phyloP scores from a whole-genome alignment of 2,888 invertebrate genomes.

The Platerodrilus igneus region DNA sequence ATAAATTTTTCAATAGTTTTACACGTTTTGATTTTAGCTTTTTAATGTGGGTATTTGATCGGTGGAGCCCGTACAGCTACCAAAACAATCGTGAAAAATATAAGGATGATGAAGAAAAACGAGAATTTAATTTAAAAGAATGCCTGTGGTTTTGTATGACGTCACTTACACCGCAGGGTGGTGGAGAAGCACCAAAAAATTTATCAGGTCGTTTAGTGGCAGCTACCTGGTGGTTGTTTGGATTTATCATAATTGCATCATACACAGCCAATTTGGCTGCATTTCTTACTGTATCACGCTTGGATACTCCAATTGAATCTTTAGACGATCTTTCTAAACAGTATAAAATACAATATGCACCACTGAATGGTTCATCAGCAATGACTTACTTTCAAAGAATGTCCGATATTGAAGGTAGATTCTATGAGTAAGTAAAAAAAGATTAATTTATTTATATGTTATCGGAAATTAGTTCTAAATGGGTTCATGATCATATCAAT shows the following conservation, averaged over 20 bases:
- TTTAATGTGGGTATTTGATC: slow-evolving; percentile 94
- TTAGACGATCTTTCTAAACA: slow-evolving; percentile 87
- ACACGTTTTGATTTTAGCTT: slow-evolving; percentile 59
- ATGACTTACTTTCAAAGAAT: slow-evolving; percentile 94
- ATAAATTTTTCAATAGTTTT: neutral
- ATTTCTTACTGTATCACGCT: slow-evolving; percentile 87
- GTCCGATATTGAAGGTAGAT: slow-evolving; percentile 90
- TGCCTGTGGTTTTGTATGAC: slow-evolving; percentile 99
- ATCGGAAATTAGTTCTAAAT: neutral
- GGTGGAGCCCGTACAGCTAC: slow-evolving; percentile 95
- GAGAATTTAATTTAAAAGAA: slow-evolving; percentile 92
- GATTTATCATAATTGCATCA: slow-evolving; percentile 97
- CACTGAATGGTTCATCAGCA: slow-evolving; percentile 79
- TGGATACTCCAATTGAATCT: slow-evolving; percentile 89
- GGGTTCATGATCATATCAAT: too few species aligned
- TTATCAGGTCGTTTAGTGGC: slow-evolving; percentile 91
- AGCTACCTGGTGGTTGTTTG: slow-evolving; percentile 99
- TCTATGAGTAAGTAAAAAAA: slow-evolving; percentile 92
- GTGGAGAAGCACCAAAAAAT: slow-evolving; percentile 94
- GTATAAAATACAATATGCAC: slow-evolving; percentile 94
- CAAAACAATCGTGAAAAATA: slow-evolving; percentile 92
- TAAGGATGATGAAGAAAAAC: slow-evolving; percentile 87
- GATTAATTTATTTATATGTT: too few species aligned
- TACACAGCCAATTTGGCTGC: slow-evolving; percentile 98
- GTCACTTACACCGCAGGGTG: slow-evolving; percentile 90